Evolutionary conservation across 2,888 invertebrate species (phyloP).

Genomic region (Nemotelus pantherinus): DNA sequence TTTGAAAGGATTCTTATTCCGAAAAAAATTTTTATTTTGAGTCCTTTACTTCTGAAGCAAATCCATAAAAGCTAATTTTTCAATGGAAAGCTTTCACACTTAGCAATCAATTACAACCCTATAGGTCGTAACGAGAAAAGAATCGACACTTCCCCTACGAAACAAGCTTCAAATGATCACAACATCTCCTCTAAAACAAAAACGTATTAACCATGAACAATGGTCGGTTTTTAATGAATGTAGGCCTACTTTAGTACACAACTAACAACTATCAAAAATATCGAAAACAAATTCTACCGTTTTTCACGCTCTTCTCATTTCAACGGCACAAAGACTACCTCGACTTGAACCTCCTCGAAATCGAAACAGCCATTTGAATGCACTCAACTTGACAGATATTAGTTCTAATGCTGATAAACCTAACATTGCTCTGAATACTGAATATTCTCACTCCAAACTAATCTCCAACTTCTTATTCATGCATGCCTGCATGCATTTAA

Average conservation of each 20-base stretch:
- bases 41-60: not conserved
- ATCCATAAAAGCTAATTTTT: not conserved
- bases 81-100: not conserved
- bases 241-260: slow-evolving; percentile 32
- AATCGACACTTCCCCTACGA: not conserved
- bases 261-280: not conserved
- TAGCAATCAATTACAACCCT: not conserved
- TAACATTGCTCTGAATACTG: slow-evolving; percentile 34
- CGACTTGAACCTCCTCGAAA: slow-evolving; percentile 29
- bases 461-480: slow-evolving; percentile 11
- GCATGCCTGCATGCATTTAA: slow-evolving; percentile 14
- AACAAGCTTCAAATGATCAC: not conserved
- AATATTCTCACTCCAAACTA: not conserved
- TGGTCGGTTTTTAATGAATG: slow-evolving; percentile 26
- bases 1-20: not conserved
- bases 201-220: not conserved
- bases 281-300: slow-evolving; percentile 18
- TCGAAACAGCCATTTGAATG: slow-evolving; percentile 48
- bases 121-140: not conserved
- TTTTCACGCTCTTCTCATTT: not conserved
- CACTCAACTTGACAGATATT: slow-evolving; percentile 49
- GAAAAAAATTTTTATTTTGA: not conserved
- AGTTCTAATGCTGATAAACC: slow-evolving; percentile 48
- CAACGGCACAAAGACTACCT: not conserved
- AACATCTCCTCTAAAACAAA: not conserved